A percentile compares a stretch with the other conserved stretches of the same genome.
Evolutionary conservation across 2,113 vertebrate species (phyloP).

Genomic region (Pithys albifrons): DNA sequence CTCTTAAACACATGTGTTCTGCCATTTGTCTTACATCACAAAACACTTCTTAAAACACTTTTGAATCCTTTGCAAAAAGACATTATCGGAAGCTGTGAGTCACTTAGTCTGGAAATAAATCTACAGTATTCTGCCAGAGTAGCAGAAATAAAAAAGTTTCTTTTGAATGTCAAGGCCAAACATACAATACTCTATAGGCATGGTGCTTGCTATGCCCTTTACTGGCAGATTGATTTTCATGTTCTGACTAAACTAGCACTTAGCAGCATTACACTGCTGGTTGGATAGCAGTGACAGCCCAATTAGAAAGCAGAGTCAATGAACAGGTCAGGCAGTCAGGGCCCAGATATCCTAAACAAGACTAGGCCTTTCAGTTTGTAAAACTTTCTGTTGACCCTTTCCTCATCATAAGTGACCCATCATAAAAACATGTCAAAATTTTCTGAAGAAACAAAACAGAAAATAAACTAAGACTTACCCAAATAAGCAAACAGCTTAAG

Average conservation of each 20-base stretch:
- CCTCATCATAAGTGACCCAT: constrained; percentile 61
- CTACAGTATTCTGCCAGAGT: not conserved
- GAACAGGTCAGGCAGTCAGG: constrained; percentile 67
- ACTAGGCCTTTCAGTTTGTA: constrained; percentile 34
- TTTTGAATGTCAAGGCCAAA: constrained; percentile 62
- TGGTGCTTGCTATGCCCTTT: constrained; percentile 69
- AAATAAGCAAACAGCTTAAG: constrained; percentile 47
- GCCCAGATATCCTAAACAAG: constrained; percentile 23
- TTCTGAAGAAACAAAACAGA: not conserved
- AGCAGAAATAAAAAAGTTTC: constrained; percentile 42
- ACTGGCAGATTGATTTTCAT: constrained; percentile 75
- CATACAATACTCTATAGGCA: constrained; percentile 47
- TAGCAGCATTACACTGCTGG: constrained; percentile 44
- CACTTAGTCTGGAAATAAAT: constrained; percentile 44
- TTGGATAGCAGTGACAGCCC: constrained; percentile 57
- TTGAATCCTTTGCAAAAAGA: not conserved
- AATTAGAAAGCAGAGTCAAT: constrained; percentile 78
- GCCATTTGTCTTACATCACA: not conserved
- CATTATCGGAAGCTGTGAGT: not conserved
- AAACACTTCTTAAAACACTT: not conserved
- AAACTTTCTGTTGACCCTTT: constrained; percentile 67
- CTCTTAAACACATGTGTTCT: not conserved
- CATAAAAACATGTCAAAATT: constrained; percentile 43
- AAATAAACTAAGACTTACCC: constrained; percentile 54
- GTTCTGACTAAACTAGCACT: constrained; percentile 72